These are phyloP conservation scores for Mesocricetus auratus DNA, from an alignment of 2,113 vertebrate genomes.

Conservation along the genomic window DNA sequence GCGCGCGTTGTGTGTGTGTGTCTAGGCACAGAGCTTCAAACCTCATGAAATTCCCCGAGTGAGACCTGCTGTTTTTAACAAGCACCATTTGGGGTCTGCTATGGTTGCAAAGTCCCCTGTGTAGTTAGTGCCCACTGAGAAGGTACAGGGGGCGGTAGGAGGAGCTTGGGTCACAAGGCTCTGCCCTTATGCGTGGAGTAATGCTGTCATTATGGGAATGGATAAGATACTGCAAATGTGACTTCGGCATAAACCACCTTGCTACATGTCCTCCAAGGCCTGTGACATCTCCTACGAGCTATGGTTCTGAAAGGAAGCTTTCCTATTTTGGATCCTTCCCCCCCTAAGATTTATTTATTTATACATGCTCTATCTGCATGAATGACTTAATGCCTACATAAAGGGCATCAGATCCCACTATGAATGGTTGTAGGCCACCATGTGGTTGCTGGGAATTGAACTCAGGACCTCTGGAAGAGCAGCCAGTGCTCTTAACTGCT, in stretches of 20 bases:
- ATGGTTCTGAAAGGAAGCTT: background rate
- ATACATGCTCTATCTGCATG: background rate
- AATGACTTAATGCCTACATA: background rate
- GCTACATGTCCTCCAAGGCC: background rate
- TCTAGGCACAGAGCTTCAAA: background rate
- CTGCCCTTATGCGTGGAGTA: background rate
- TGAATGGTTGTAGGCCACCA: background rate
- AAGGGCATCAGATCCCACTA: background rate
- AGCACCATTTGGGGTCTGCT: background rate
- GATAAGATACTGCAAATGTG: background rate
- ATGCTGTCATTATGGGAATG: background rate
- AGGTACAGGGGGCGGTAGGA: no score
- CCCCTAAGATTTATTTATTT: no score
- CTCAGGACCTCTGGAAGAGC: background rate
- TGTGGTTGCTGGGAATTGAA: background rate
- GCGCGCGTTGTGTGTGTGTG: no score
- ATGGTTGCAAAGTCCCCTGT: background rate
- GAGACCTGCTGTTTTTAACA: background rate
- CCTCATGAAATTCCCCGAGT: background rate
- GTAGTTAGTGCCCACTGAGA: background rate
- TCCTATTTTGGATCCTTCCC: background rate
- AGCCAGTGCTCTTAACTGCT: background rate
- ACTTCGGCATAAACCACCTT: background rate
- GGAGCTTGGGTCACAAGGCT: background rate
- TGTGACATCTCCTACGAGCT: background rate